A percentile compares a stretch with the other conserved stretches of the same genome.
phyloP scores from a whole-genome alignment of 2,888 invertebrate species.

The Athetis lepigone region DNA sequence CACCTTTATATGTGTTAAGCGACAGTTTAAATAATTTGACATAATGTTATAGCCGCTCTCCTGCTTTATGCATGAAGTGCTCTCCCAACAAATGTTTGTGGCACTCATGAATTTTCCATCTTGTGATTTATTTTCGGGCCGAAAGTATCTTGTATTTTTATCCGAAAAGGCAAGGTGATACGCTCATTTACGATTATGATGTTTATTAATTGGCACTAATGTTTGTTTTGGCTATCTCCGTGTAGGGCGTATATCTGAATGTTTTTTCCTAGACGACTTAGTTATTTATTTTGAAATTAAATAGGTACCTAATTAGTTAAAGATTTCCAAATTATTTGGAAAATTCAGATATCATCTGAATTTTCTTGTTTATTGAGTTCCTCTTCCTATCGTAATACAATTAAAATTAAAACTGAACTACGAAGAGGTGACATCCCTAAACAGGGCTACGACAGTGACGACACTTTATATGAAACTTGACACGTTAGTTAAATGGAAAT shows the following conservation, averaged over 20 bases:
- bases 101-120: conserved; percentile 44
- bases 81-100: conserved; percentile 33
- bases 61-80: conserved; percentile 35
- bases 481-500: conserved; percentile 67
- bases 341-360: not conserved
- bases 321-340: not conserved
- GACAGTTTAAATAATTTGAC: conserved; percentile 56
- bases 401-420: not conserved
- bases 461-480: conserved; percentile 61
- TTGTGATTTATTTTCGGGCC: conserved; percentile 42
- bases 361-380: no score
- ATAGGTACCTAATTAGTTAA: not conserved
- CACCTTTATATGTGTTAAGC: conserved; percentile 48
- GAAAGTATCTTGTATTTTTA: conserved; percentile 27
- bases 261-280: not conserved
- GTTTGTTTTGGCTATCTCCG: conserved; percentile 16
- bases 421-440: conserved; percentile 56
- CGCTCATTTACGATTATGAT: conserved; percentile 22
- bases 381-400: not conserved
- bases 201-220: conserved; percentile 29
- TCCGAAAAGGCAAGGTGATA: conserved; percentile 32
- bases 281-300: not conserved
- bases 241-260: no score
- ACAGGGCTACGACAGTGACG: conserved; percentile 41
- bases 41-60: conserved; percentile 49